Base-by-base conservation (phyloP, 2,797 vertebrate species). In the Trachops cirrhosus region DNA sequence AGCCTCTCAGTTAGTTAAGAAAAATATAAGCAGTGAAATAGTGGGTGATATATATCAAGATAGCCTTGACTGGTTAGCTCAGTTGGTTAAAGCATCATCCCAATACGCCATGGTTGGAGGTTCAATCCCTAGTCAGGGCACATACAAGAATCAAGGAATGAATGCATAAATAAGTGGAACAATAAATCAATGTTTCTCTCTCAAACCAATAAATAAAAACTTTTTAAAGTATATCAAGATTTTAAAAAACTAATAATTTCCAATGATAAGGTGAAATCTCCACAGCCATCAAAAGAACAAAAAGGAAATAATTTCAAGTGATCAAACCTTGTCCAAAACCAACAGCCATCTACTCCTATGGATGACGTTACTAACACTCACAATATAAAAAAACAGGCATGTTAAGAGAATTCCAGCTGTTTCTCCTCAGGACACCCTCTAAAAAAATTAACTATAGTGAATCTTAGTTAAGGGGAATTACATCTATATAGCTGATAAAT, bases 301-400 rank as follows among this genome's bases (percentile, higher is more conserved):
- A 86, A 85, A 73, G 75, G 26, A 88, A 87, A 95, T 57, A 79
- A 89, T 80, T 93, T 73, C 34, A 90, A 79, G 3, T 39, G 19
- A 89, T 91, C 67, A 87, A 37, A 77, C n/a, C 1, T 19, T 88
- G 16, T 78, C 22, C 78, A 82, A 88, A 83, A 83, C 12, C 6
- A 87, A 59, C 19, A 71, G 52, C 52, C n/a, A 59, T 44, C 34
- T 80, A 74, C 50, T 57, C 32, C 44, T 64, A 22, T 48, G 29
- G 59, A 48, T 73, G 15, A 71, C 2, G 26, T 54, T 89, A 52
- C 79, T 92, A 78, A 89, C 32, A 4, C 24, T 62, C 86, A 85
- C 19, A 64, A 22, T 52, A 26, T 64, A 92, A 84, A 89, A 91
- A 85, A 85, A 18, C 10, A 87, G 87, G 5, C 34, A 24, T 4